These are phyloP conservation scores for Bellardia bayeri DNA, from an alignment of 2,888 invertebrate species.

Conservation along the genomic window DNA sequence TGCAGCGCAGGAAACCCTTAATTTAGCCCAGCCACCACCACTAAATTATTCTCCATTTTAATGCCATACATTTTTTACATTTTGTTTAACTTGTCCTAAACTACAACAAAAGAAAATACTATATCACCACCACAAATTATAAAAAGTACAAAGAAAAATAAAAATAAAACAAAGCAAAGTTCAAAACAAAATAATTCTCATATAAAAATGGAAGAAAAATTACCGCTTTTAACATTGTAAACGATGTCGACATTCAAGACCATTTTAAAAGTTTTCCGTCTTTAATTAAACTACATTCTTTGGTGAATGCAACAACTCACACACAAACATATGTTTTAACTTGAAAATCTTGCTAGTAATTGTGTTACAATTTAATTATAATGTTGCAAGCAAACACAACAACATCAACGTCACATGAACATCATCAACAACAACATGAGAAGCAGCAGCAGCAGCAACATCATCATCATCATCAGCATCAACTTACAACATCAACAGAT, in stretches of 20 bases:
- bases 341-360: constrained; percentile 25
- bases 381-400: constrained; percentile 43
- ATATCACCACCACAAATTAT: constrained; percentile 33
- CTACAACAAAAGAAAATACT: constrained; percentile 5
- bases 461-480: constrained; percentile 27
- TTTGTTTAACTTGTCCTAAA: constrained; percentile 23
- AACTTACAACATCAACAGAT: constrained; percentile 65
- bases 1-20: not conserved
- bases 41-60: constrained; percentile 12
- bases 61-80: constrained; percentile 21
- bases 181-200: constrained; percentile 47
- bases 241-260: constrained; percentile 66
- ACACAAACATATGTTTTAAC: not conserved
- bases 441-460: not conserved
- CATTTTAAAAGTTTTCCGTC: constrained; percentile 60
- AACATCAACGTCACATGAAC: constrained; percentile 20
- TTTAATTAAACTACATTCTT: constrained; percentile 64
- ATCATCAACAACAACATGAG: constrained; percentile 17
- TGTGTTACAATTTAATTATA: constrained; percentile 72
- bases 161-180: not conserved
- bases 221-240: constrained; percentile 68
- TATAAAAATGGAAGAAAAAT: constrained; percentile 67
- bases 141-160: not conserved
- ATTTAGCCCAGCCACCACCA: not conserved
- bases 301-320: constrained; percentile 16